These are phyloP conservation scores for Epinephelus cyanopodus DNA, from an alignment of 2,113 vertebrate genomes.

Conservation along the genomic window DNA sequence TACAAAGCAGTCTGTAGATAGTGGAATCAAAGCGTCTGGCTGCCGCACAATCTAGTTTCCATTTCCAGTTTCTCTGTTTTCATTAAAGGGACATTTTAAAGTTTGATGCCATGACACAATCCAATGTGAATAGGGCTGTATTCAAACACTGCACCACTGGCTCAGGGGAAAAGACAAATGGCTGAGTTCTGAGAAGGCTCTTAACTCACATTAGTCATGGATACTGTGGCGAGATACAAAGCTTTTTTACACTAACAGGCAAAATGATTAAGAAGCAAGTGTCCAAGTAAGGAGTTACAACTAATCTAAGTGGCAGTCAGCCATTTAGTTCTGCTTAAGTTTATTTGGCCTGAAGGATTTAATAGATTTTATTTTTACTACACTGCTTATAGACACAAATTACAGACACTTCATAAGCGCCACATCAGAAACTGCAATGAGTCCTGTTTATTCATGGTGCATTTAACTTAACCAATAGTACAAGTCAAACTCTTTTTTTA, in stretches of 20 bases:
- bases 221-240: slow-evolving; percentile 1
- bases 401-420: slow-evolving; percentile 12
- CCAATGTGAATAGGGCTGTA: not conserved
- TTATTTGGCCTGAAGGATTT: not conserved
- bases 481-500: not conserved
- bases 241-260: not conserved
- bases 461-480: not conserved
- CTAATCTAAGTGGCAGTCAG: not conserved
- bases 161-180: not conserved
- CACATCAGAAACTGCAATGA: slow-evolving; percentile 9
- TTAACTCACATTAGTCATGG: slow-evolving; percentile 15
- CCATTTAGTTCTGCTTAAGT: not conserved
- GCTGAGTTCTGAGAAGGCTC: slow-evolving; percentile 16
- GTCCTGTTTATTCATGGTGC: not conserved
- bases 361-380: not conserved
- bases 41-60: slow-evolving; percentile 23
- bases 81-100: slow-evolving; percentile 14
- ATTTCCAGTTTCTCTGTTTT: not conserved
- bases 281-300: not conserved
- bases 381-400: not conserved
- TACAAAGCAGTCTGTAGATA: slow-evolving; percentile 51
- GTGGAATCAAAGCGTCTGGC: slow-evolving; percentile 33
- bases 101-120: not conserved
- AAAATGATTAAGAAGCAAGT: not conserved
- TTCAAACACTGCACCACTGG: slow-evolving; percentile 6